Percentiles rank a stretch among this genome's conserved stretches.
phyloP scores from a whole-genome alignment of 2,113 vertebrate genomes.

The Probosciger aterrimus region DNA sequence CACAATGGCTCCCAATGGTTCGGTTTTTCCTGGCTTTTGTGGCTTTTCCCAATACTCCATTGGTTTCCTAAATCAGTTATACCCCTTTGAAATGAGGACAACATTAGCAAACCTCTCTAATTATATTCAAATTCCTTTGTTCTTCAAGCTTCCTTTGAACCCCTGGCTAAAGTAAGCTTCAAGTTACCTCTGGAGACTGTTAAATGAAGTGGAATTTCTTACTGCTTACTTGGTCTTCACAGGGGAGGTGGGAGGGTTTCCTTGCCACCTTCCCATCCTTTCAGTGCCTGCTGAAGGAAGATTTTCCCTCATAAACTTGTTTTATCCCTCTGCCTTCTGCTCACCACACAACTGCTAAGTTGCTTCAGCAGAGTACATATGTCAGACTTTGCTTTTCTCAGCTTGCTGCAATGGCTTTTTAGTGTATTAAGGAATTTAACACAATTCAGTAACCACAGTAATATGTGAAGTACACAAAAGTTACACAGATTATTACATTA shows the following conservation, averaged over 20 bases:
- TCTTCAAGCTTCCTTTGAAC: slow-evolving; percentile 27
- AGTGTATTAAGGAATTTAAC: background rate
- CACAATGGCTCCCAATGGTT: background rate
- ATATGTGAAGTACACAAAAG: background rate
- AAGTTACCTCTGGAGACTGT: background rate
- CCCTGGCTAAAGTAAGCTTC: background rate
- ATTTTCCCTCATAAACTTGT: background rate
- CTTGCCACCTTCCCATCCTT: background rate
- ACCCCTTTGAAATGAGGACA: background rate
- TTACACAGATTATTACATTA: background rate
- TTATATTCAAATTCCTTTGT: slow-evolving; percentile 12
- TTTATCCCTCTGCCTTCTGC: background rate
- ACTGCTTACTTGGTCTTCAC: background rate
- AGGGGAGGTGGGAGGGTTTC: background rate
- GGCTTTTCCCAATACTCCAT: background rate
- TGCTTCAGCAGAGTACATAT: background rate
- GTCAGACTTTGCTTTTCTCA: background rate
- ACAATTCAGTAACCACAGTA: background rate
- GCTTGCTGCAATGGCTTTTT: background rate
- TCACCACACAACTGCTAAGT: background rate
- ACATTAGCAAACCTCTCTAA: slow-evolving; percentile 20
- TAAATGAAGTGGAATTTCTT: slow-evolving; percentile 1
- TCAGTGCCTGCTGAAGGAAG: background rate
- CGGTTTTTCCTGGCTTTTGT: background rate
- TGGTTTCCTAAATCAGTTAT: background rate